These are phyloP conservation scores for Cyanoliseus patagonus DNA, from an alignment of 2,113 vertebrate genomes.

Conservation along the genomic window DNA sequence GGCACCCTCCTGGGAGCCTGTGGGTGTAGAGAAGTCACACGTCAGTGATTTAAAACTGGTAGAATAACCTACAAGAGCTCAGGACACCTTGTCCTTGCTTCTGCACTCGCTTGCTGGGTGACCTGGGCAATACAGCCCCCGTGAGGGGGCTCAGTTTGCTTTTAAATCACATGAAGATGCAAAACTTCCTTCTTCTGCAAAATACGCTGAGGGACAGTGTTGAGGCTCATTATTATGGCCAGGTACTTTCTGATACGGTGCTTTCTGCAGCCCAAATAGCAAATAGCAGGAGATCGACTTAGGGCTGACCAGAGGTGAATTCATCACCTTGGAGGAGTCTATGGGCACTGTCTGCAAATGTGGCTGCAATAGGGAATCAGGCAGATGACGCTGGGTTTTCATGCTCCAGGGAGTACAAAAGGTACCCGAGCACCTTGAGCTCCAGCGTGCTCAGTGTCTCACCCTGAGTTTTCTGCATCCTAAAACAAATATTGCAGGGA, in stretches of 20 bases:
- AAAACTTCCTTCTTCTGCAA: neutral
- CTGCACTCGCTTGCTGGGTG: neutral
- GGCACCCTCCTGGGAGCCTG: neutral
- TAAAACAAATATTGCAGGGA: neutral
- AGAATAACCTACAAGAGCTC: neutral
- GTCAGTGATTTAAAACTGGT: neutral
- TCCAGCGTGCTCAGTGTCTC: neutral
- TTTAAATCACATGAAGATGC: neutral
- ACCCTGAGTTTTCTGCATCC: neutral
- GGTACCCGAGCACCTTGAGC: neutral
- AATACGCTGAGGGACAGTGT: neutral
- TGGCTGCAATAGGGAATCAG: neutral
- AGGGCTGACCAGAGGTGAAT: neutral
- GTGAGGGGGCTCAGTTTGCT: neutral
- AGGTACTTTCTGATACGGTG: neutral
- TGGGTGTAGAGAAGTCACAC: rapidly evolving
- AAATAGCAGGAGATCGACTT: neutral
- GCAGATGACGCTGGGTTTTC: neutral
- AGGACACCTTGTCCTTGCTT: neutral
- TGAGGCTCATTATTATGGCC: neutral
- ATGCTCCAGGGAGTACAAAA: neutral
- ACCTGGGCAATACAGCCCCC: neutral
- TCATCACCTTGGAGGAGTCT: neutral
- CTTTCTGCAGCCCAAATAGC: neutral
- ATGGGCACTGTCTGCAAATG: rapidly evolving